phyloP scores from a whole-genome alignment of 2,888 invertebrate species.

The Panopea generosa region DNA sequence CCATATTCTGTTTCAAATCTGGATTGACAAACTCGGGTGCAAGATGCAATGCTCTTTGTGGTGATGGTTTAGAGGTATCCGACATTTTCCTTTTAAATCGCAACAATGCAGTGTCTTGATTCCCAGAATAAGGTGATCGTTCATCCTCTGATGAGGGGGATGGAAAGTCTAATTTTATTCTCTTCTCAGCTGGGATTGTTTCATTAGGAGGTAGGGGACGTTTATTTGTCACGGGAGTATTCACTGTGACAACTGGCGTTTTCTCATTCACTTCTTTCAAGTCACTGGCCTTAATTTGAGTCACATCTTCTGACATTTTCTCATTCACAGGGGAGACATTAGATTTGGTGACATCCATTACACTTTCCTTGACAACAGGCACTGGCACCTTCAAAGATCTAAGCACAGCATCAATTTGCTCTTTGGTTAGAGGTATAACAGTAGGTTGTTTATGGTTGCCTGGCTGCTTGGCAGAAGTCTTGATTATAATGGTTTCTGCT shows the following conservation, averaged over 20 bases:
- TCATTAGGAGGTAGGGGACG: slow-evolving; percentile 41
- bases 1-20: slow-evolving; percentile 27
- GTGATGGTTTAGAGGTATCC: slow-evolving; percentile 62
- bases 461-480: slow-evolving; percentile 38
- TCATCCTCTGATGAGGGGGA: slow-evolving; percentile 68
- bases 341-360: slow-evolving; percentile 61
- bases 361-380: slow-evolving; percentile 50
- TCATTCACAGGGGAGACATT: slow-evolving; percentile 54
- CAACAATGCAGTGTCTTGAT: slow-evolving; percentile 40
- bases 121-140: slow-evolving; percentile 34
- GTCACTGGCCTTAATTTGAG: slow-evolving; percentile 14
- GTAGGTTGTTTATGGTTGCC: slow-evolving; percentile 63
- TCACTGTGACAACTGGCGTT: slow-evolving; percentile 54
- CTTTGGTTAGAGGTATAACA: slow-evolving; percentile 72
- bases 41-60: slow-evolving; percentile 72
- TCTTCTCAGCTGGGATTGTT: slow-evolving; percentile 64
- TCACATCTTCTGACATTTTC: slow-evolving; percentile 24
- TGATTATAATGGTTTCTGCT: slow-evolving; percentile 64
- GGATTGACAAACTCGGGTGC: slow-evolving; percentile 68
- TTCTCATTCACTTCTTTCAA: slow-evolving; percentile 61
- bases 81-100: slow-evolving; percentile 50
- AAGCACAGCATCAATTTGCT: slow-evolving; percentile 77
- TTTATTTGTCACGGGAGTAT: slow-evolving; percentile 44
- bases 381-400: slow-evolving; percentile 77
- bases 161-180: slow-evolving; percentile 69